These are phyloP conservation scores for Typhlomys cinereus DNA, from an alignment of 2,113 vertebrate species.

Conservation along the genomic window DNA sequence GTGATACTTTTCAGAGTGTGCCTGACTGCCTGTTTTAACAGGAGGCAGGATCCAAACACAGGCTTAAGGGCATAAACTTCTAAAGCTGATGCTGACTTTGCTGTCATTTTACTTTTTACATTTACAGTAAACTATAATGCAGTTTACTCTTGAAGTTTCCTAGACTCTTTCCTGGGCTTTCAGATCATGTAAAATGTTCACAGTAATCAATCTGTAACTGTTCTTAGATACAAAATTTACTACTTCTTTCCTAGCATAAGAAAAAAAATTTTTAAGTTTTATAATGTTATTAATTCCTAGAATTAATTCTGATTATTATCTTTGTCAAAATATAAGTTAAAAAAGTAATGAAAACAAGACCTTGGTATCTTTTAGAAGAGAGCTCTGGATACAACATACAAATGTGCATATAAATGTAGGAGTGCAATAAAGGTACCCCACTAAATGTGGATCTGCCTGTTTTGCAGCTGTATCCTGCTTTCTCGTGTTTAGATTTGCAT, in stretches of 20 bases:
- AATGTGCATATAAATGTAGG: conserved; percentile 31
- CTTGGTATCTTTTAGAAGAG: background rate
- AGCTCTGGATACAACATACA: background rate
- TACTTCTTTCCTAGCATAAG: conserved; percentile 43
- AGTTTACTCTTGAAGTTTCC: conserved; percentile 56
- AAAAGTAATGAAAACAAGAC: background rate
- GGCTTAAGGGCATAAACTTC: conserved; percentile 66
- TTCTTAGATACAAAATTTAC: conserved; percentile 50
- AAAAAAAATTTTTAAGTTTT: conserved; percentile 34
- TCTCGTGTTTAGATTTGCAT: conserved; percentile 22
- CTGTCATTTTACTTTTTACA: conserved; percentile 61
- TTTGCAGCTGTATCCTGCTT: background rate
- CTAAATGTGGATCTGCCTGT: background rate
- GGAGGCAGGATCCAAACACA: background rate
- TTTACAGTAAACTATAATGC: too few species aligned
- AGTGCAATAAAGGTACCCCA: background rate
- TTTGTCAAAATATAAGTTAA: conserved; percentile 17
- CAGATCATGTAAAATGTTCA: conserved; percentile 44
- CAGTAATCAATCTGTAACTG: conserved; percentile 65
- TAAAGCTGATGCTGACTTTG: conserved; percentile 73
- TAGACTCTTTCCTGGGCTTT: background rate
- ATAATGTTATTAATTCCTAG: conserved; percentile 35
- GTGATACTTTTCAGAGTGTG: conserved; percentile 54
- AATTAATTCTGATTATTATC: conserved; percentile 52
- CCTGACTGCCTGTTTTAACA: conserved; percentile 63